Base-by-base conservation (phyloP, 2,797 vertebrate genomes). In the Poliocrania exsul region DNA sequence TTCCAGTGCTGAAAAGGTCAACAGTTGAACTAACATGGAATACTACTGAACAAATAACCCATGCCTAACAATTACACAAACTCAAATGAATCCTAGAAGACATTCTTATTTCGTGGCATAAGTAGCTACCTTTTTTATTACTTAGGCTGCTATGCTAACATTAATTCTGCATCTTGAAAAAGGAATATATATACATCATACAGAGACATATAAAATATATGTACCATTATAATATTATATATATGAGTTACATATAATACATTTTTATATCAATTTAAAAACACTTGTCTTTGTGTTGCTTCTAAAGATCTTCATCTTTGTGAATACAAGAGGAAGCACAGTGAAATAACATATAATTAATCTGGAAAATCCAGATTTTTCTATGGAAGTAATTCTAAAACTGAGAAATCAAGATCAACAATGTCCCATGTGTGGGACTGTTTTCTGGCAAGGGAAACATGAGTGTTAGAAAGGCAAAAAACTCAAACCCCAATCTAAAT, bases 1-100 rank as follows among this genome's bases (percentile, higher is more conserved):
- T 70, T 70, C 16, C 40, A 77, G 16, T 42, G 71, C 33, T 87
- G 56, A 89, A 85, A 93, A 89, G 78, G 71, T 94, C 81, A 91
- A 49, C 5, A 62, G 40, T 58, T 82, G 74, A 87, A 90, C 70
- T 90, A 84, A 75, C 60, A 77, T 4, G 13, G 53, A 60, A 62
- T 40, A 81, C 18, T 58, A 75, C 26, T 78, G 81, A 90, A 69
- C 31, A 86, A 94, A 92, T 78, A 93, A 90, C 25, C 49, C 54
- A 47, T 24, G 37, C 33, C 49, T 74, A 69, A 69, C 29, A 81
- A 62, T 31, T 84, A 44, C 7, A 79, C 28, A 84, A 88, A 85
- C 28, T 9, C n/a, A 89, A 72, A 75, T 42, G 3, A 82, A 81
- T 70, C 51, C 69, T 49, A 3, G 17, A 71, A 86, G 37, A 49